Evolutionary conservation across 2,888 invertebrate species (phyloP), one percentile per base, ranked within the genome.

Genomic region (Leptinotarsa peninsularis): DNA sequence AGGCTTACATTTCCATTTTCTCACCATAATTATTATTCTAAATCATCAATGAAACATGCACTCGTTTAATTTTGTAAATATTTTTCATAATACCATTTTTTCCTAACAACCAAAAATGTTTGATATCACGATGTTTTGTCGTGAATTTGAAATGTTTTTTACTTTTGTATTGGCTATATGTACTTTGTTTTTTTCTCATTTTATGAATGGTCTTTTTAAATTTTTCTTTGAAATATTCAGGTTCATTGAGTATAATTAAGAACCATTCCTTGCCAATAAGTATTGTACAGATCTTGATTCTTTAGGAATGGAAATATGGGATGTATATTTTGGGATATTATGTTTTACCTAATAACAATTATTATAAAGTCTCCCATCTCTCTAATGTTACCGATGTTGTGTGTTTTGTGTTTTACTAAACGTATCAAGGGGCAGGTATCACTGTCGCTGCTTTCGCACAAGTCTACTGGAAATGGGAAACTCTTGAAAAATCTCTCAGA

Each of bases 321-420:
- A 33, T 63, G 7, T 63, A 63, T 7, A 33, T 63, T 63, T 10
- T 33, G n/a, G 63, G 43, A 63, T 63, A 33, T 17, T 63, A 4
- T 63, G 15, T 63, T 63, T 63, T 33, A 33, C 33, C 33, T 4
- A 4, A 14, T 23, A 23, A 58, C 21, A 14, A 10, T 23, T 58
- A 4, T 23, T 18, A 23, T 21, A 23, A 15, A 58, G 14, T 23
- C 21, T 21, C 54, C 54, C 54, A 58, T 58, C 58, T 58, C 58
- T 69, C 43, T 18, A 54, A 72, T 76, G 75, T 73, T 71, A 68
- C 66, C 49, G 15, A n/a, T 71, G 72, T 71, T 79, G 78, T 79
- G 81, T 83, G 84, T 84, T 78, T 83, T 81, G 80, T 78, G 80
- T 74, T 80, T 74, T 83, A 84, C 82, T 84, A 85, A 84, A 85